Evolutionary conservation across 2,888 invertebrate species (phyloP).

Genomic region (Synanthedon vespiformis): DNA sequence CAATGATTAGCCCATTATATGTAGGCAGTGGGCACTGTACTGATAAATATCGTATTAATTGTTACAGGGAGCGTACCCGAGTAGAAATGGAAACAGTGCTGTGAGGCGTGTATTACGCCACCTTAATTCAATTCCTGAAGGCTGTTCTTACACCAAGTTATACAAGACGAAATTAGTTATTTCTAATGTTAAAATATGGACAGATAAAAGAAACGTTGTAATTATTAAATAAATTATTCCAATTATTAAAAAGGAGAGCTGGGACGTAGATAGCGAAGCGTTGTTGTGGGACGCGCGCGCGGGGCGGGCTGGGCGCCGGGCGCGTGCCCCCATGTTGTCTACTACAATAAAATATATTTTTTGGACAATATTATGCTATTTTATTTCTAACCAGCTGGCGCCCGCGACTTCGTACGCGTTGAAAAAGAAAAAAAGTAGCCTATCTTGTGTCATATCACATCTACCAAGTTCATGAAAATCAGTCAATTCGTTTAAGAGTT

Average conservation of each 20-base stretch:
- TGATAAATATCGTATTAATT: slow-evolving; percentile 1
- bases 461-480: no score
- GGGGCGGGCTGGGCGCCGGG: slow-evolving; percentile 62
- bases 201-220: slow-evolving; percentile 67
- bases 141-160: slow-evolving; percentile 72
- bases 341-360: slow-evolving; percentile 71
- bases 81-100: slow-evolving; percentile 95
- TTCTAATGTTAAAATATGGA: slow-evolving; percentile 67
- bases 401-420: no score
- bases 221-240: slow-evolving; percentile 73
- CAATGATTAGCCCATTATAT: no score
- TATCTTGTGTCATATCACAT: no score
- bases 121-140: slow-evolving; percentile 69
- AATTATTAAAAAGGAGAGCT: slow-evolving; percentile 69
- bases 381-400: no score
- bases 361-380: slow-evolving; percentile 53
- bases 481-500: no score
- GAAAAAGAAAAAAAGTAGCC: no score
- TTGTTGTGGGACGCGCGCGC: slow-evolving; percentile 66
- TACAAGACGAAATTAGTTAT: slow-evolving; percentile 70
- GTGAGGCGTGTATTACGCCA: slow-evolving; percentile 74
- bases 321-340: slow-evolving; percentile 66
- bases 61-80: slow-evolving; percentile 71
- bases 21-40: no score
- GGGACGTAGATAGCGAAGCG: slow-evolving; percentile 65